A percentile compares a stretch with the other conserved stretches of the same genome.
These are phyloP conservation scores for Heloderma charlesbogerti DNA, from an alignment of 2,113 vertebrate species.

Conservation along the genomic window DNA sequence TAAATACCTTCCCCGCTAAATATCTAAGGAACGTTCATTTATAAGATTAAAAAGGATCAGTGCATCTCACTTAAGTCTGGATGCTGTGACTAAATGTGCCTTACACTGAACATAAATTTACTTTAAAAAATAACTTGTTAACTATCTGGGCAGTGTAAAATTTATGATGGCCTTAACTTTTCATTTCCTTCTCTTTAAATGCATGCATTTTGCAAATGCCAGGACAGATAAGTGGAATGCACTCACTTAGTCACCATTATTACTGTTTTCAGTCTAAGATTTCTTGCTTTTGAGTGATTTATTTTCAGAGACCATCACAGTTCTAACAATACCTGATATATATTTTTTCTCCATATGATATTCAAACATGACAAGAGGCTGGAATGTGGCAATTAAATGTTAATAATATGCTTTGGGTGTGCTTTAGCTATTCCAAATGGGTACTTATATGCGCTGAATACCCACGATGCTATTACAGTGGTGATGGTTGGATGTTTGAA, in stretches of 20 bases:
- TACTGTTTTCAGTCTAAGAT: conserved; percentile 17
- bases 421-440: not conserved
- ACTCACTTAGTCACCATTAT: conserved; percentile 6
- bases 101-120: not conserved
- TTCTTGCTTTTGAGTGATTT: conserved; percentile 32
- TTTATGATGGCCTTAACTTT: not conserved
- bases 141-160: not conserved
- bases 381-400: conserved; percentile 21
- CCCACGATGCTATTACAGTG: not conserved
- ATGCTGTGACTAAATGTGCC: not conserved
- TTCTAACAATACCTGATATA: not conserved
- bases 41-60: not conserved
- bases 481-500: not conserved
- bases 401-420: not conserved
- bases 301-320: conserved; percentile 9
- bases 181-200: not conserved
- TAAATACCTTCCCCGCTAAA: not conserved
- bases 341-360: not conserved
- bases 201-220: not conserved
- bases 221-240: not conserved
- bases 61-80: not conserved
- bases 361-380: conserved; percentile 7
- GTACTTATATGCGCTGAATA: conserved; percentile 12
- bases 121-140: not conserved
- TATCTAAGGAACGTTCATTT: not conserved